Evolutionary conservation across 64 coral and sea anemone species (phyloP), one percentile per base, ranked within the genome.

Genomic region (Pocillopora damicornis): DNA sequence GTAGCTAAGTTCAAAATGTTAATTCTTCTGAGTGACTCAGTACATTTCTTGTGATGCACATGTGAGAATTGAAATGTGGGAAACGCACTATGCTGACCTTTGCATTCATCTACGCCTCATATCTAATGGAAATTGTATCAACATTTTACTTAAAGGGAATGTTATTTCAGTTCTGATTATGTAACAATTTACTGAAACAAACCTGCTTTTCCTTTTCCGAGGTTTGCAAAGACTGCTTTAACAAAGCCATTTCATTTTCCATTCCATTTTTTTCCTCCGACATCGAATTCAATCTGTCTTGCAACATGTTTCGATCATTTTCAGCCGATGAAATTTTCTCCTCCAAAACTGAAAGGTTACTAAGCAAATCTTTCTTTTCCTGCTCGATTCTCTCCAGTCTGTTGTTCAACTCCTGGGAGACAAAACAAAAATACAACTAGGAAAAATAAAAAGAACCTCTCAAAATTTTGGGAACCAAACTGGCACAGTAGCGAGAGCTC

Each of bases 151-250:
- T 2, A 51, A 51, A 51, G 42, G 42, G 3, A 51, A 51, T 4
- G 7, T 51, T 51, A 51, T 51, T 51, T 51, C 42, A 51, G 42
- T 51, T 51, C 42, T 51, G 51, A 56, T 57, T 3, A 57, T 8
- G 2, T 11, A 58, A 7, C 5, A 9, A 18, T 38, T 77, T 45
- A 26, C 9, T 30, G 15, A 10, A 11, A 84, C 80, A 26, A 59
- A 91, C 89, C 60, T 91, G 62, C 20, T 78, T 91, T 61, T 91
- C 89, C 37, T 86, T 75, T 86, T 86, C 81, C 34, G 63, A 63
- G 12, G 89, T 69, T 91, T 91, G 45, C 34, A 91, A 65, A 35
- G 80, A 56, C 37, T 68, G 81, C 37, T 42, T 77, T 42, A 77
- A 35, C 62, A 75, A n/a, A 7, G 59, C 60, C 42, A 91, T 13